Evolutionary conservation across 2,113 vertebrate genomes (phyloP).

Genomic region (Phalacrocorax carbo): DNA sequence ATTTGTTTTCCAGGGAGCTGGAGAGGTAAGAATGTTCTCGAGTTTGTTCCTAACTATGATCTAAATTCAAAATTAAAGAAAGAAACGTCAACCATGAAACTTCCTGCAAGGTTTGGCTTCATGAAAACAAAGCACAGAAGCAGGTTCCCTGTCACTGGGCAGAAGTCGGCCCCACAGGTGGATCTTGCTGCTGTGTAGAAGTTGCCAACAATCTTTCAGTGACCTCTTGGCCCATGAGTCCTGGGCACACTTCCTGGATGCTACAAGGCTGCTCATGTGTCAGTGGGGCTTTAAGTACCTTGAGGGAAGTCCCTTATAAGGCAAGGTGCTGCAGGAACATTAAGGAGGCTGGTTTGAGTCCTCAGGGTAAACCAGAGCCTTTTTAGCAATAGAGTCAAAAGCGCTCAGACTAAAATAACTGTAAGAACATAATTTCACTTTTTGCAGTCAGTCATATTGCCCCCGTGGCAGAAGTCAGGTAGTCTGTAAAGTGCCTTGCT

Average conservation of each 20-base stretch:
- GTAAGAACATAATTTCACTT: not conserved
- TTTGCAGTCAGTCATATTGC: not conserved
- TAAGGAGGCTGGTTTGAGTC: not conserved
- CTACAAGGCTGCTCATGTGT: fast-evolving
- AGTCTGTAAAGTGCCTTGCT: not conserved
- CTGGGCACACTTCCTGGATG: not conserved
- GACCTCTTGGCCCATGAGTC: not conserved
- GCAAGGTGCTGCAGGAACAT: not conserved
- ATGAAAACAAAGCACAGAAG: not conserved
- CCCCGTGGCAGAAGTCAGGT: not conserved
- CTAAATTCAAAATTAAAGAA: not conserved
- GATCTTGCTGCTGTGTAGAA: not conserved
- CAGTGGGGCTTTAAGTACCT: not conserved
- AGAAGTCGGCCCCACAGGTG: not conserved
- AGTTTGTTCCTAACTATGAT: not conserved
- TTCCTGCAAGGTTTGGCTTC: not conserved
- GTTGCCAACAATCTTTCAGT: not conserved
- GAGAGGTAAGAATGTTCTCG: constrained; percentile 81
- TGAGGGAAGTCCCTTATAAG: not conserved
- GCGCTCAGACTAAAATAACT: not conserved
- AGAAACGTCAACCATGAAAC: not conserved
- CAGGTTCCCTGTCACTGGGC: not conserved
- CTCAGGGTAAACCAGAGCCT: not conserved
- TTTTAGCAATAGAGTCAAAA: not conserved
- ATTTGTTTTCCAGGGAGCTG: constrained; percentile 97